Base-by-base conservation (phyloP, 2,888 invertebrate genomes). In the Tuberolachnus salignus region DNA sequence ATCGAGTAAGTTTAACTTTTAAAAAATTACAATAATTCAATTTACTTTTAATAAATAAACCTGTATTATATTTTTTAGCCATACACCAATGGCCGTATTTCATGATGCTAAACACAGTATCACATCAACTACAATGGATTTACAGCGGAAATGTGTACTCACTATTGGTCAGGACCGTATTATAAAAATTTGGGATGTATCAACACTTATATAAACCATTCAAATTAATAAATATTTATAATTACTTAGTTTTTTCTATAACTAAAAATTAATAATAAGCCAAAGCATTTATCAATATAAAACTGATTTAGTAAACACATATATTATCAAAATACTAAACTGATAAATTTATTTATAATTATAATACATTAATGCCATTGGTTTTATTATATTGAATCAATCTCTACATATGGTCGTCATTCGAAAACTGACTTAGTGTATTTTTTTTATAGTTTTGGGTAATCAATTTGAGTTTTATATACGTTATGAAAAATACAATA, bases 31-130 rank as follows among this genome's bases (percentile, higher is more conserved):
- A 4, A 34, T 34, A 34, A 9, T 23, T 16, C 1, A 16, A 46
- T 53, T 42, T 51, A 34, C 72, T 19, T 67, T n/a, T 55, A 66
- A 55, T 13, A 42, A 23, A 49, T 19, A 19, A 44, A 55, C 44
- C 72, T 80, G 53, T 82, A 82, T 74, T 81, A 55, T 82, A 82
- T 81, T 81, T 88, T 88, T n/a, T 86, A 97, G 96, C 80, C 91
- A 94, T 84, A 93, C 93, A 75, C 94, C 98, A 0, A 87, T 98
- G 85, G 98, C 98, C 42, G 93, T 94, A 80, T 96, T 96, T 87
- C 95, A 97, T 86, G 98, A 98, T 87, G 92, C 94, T 83, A 96
- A 96, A 86, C 97, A 98, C 85, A 92, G 92, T 80, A 92, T 98
- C 82, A 90, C 92, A 13, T 91, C 91, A 59, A 93, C 98, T 90